Evolutionary conservation across 2,113 vertebrate genomes (phyloP).

Genomic region (Lagenorhynchus albirostris): DNA sequence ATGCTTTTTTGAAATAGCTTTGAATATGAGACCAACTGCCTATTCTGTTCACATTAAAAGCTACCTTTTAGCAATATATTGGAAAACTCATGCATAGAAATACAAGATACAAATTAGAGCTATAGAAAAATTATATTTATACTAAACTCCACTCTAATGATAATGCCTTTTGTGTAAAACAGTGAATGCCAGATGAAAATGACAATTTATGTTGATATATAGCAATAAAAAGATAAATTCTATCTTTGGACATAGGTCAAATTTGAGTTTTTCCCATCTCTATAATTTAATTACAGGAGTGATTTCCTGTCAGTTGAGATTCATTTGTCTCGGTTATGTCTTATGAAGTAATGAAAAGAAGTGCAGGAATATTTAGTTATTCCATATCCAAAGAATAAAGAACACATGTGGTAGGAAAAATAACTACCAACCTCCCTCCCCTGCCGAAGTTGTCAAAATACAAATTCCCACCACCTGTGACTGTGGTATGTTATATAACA

Average conservation of each 20-base stretch:
- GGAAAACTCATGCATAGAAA: not conserved
- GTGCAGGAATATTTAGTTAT: not conserved
- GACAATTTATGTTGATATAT: not conserved
- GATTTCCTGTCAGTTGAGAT: not conserved
- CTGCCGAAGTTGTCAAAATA: not conserved
- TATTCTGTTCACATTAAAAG: slow-evolving; percentile 30
- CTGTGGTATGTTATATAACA: not conserved
- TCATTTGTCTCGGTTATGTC: not conserved
- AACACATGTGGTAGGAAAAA: not conserved
- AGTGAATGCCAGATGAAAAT: not conserved
- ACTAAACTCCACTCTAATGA: not conserved
- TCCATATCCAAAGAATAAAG: not conserved
- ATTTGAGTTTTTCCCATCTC: not conserved
- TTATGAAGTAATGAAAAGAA: not conserved
- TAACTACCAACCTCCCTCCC: not conserved
- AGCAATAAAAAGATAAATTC: not conserved
- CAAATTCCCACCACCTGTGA: not conserved
- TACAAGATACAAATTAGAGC: not conserved
- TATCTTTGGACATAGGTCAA: not conserved
- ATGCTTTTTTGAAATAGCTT: slow-evolving; percentile 35
- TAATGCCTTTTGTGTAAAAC: not conserved
- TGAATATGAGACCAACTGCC: slow-evolving; percentile 26
- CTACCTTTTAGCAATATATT: slow-evolving; percentile 25
- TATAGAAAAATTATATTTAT: not conserved
- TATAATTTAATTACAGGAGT: not conserved